phyloP scores from a whole-genome alignment of 2,113 vertebrate genomes.

The Engystomops pustulosus region DNA sequence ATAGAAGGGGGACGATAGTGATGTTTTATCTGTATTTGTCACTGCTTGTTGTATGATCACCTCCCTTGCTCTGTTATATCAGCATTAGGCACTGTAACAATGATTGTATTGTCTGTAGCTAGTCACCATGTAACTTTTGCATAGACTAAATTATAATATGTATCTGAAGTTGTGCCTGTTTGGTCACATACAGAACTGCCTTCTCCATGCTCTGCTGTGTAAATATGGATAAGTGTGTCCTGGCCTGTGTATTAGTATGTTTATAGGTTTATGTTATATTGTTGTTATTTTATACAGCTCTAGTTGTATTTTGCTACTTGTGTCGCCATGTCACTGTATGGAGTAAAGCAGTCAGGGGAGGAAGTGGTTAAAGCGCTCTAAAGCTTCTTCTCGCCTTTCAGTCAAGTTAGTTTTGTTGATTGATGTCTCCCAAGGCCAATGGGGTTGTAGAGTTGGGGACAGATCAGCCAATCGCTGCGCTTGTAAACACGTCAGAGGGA shows the following conservation, averaged over 20 bases:
- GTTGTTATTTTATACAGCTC: not conserved
- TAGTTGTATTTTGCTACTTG: not conserved
- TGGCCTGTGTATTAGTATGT: too few relatives aligned
- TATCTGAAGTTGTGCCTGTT: too few relatives aligned
- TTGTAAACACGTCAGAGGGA: not conserved
- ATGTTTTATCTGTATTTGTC: not conserved
- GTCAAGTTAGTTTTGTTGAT: constrained; percentile 42
- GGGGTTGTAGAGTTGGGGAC: not conserved
- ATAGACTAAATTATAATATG: not conserved
- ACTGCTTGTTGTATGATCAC: too few relatives aligned
- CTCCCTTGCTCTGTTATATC: too few relatives aligned
- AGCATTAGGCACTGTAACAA: too few relatives aligned
- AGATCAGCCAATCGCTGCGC: not conserved
- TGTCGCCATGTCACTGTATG: not conserved
- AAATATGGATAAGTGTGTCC: too few relatives aligned
- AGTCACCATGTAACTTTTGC: too few relatives aligned
- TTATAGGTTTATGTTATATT: too few relatives aligned
- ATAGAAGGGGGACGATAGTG: not conserved
- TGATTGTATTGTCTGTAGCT: too few relatives aligned
- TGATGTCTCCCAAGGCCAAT: not conserved
- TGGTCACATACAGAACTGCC: too few relatives aligned
- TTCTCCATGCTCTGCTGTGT: too few relatives aligned
- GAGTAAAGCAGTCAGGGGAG: not conserved
- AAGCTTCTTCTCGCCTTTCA: constrained; percentile 41
- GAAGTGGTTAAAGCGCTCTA: constrained; percentile 30